Conservation (phyloP, 2,888 invertebrate genomes). For the Quadroppia sp. region DNA sequence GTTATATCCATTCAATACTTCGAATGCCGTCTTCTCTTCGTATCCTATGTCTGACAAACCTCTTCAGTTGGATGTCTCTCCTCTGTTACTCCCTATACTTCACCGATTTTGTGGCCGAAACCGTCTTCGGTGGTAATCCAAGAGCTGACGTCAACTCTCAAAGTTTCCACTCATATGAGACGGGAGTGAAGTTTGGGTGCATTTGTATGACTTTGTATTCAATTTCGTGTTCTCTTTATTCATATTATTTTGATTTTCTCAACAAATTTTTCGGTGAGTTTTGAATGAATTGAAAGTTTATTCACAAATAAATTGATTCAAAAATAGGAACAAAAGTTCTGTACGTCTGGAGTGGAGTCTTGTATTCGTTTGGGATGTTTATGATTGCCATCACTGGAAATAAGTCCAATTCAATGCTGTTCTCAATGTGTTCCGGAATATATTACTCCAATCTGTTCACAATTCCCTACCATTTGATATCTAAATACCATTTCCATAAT, state of each 20-base stretch:
- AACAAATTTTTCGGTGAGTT: constrained; percentile 63
- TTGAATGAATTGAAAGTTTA: not conserved
- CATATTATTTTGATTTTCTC: constrained; percentile 77
- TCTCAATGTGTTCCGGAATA: constrained; percentile 89
- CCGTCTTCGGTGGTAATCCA: constrained; percentile 83
- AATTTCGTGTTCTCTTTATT: constrained; percentile 89
- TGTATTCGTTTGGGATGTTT: constrained; percentile 83
- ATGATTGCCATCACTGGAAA: constrained; percentile 69
- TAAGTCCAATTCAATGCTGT: constrained; percentile 63
- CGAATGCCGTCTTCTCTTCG: constrained; percentile 80
- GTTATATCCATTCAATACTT: constrained; percentile 83
- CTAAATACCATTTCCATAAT: constrained; percentile 87
- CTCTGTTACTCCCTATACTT: constrained; percentile 95
- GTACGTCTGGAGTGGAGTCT: constrained; percentile 80
- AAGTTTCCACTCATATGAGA: constrained; percentile 63
- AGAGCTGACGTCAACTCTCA: constrained; percentile 54
- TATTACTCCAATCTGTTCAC: constrained; percentile 97
- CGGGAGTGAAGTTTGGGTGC: constrained; percentile 89
- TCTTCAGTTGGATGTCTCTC: constrained; percentile 97
- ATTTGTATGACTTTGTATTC: constrained; percentile 89
- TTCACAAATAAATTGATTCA: not conserved
- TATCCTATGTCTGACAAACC: constrained; percentile 82
- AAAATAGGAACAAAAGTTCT: constrained; percentile 71
- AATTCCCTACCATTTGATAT: constrained; percentile 89
- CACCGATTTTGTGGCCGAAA: constrained; percentile 91